Conservation (phyloP, 2,797 vertebrate species). For the Clamator glandarius region DNA sequence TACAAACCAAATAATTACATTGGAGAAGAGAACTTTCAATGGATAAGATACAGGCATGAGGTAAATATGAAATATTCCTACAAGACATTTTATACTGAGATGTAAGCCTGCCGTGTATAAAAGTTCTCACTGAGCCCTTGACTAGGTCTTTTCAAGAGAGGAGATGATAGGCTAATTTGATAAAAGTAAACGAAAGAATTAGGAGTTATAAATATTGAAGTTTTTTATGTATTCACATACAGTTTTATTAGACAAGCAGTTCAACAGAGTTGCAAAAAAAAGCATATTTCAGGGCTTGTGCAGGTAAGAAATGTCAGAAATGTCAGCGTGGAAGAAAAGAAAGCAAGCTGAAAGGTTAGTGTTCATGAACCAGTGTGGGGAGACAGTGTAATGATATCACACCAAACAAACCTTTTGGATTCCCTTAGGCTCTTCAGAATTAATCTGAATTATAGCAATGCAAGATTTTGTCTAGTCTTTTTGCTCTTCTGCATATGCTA, state of each 20-base stretch:
- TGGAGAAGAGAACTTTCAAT: not conserved
- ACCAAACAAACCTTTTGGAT: not conserved
- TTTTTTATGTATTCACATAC: not conserved
- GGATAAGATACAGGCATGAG: not conserved
- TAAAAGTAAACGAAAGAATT: not conserved
- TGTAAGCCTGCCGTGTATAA: not conserved
- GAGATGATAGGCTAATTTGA: not conserved
- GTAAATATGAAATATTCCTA: not conserved
- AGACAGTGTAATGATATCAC: not conserved
- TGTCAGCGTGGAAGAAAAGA: not conserved
- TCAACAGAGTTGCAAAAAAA: not conserved
- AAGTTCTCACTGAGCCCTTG: not conserved
- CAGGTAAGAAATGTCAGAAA: not conserved
- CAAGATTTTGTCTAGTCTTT: not conserved
- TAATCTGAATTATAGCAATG: not conserved
- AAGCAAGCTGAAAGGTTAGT: not conserved
- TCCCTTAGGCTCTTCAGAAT: not conserved
- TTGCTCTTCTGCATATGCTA: not conserved
- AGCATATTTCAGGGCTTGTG: not conserved
- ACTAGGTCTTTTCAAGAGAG: not conserved
- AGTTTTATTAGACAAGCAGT: not conserved
- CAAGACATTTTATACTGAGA: not conserved
- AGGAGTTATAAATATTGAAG: not conserved
- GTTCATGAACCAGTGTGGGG: not conserved
- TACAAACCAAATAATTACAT: not conserved